Percentiles rank a stretch among this genome's conserved stretches.
phyloP scores from a whole-genome alignment of 1,140 invertebrate species.

The Drosophila albomicans region DNA sequence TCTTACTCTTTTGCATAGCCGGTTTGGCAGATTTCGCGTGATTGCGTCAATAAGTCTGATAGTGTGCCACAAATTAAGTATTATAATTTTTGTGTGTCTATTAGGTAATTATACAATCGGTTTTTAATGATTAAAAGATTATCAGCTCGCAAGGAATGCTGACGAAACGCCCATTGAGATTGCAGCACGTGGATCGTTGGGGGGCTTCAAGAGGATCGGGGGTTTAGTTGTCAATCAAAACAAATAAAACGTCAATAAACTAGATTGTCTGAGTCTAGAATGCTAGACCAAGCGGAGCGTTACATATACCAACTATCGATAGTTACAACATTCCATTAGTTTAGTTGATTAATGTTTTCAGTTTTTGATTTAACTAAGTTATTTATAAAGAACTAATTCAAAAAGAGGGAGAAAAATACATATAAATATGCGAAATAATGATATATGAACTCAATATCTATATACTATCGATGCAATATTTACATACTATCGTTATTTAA shows the following conservation, averaged over 20 bases:
- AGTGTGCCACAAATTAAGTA: conserved; percentile 25
- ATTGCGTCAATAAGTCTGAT: conserved; percentile 8
- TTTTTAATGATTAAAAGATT: conserved; percentile 4
- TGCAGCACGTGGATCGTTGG: neutral
- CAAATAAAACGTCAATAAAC: neutral
- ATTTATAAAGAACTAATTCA: too few relatives aligned
- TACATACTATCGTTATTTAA: too few relatives aligned
- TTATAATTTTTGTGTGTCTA: conserved; percentile 20
- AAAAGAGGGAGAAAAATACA: too few relatives aligned
- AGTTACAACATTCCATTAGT: too few relatives aligned
- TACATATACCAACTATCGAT: neutral
- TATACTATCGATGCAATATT: too few relatives aligned
- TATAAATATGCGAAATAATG: too few relatives aligned
- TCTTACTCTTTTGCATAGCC: conserved; percentile 35
- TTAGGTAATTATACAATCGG: neutral
- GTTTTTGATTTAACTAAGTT: too few relatives aligned
- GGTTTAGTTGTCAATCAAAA: conserved; percentile 1
- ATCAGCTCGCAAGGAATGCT: conserved; percentile 2
- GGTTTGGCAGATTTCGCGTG: conserved; percentile 11
- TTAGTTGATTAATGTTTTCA: too few relatives aligned
- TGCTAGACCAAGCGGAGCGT: neutral
- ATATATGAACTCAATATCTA: too few relatives aligned
- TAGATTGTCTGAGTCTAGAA: neutral
- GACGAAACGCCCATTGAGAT: neutral
- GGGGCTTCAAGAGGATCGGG: neutral